A percentile compares a stretch with the other conserved stretches of the same genome.
Evolutionary conservation across 2,888 invertebrate species (phyloP).

Genomic region (Loripinus fragilis): DNA sequence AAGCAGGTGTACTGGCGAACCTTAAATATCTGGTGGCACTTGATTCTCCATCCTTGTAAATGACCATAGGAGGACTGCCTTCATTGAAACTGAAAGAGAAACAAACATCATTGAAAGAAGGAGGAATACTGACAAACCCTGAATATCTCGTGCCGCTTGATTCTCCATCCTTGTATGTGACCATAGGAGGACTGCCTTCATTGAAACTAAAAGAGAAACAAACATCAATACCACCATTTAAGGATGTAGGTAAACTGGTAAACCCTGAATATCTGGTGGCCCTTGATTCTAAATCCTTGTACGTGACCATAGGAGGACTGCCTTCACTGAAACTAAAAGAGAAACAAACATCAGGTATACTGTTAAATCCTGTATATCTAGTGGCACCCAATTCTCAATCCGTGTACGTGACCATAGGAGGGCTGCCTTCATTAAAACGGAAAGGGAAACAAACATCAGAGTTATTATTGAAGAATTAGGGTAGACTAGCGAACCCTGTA

Average conservation of each 20-base stretch:
- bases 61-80: no score
- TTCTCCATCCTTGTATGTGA: constrained; percentile 16
- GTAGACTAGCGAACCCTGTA: background rate
- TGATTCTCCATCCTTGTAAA: no score
- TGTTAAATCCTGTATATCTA: constrained; percentile 1
- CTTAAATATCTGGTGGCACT: no score
- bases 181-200: constrained; percentile 37
- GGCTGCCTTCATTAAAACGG: constrained; percentile 27
- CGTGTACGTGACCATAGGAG: constrained; percentile 44
- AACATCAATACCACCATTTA: background rate
- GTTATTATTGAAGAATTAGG: no score
- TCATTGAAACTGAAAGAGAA: no score
- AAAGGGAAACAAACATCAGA: background rate
- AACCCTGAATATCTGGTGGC: background rate
- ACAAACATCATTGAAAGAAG: no score
- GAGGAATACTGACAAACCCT: no score
- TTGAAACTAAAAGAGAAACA: constrained; percentile 26
- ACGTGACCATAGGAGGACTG: constrained; percentile 44
- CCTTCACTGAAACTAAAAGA: constrained; percentile 26
- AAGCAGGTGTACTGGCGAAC: background rate
- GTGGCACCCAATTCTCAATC: background rate
- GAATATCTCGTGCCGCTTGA: background rate
- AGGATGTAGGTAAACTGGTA: background rate
- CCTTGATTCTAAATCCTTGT: background rate
- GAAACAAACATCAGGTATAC: background rate